These are phyloP conservation scores for Ictidomys tridecemlineatus DNA, from an alignment of 2,113 vertebrate species.

Conservation along the genomic window DNA sequence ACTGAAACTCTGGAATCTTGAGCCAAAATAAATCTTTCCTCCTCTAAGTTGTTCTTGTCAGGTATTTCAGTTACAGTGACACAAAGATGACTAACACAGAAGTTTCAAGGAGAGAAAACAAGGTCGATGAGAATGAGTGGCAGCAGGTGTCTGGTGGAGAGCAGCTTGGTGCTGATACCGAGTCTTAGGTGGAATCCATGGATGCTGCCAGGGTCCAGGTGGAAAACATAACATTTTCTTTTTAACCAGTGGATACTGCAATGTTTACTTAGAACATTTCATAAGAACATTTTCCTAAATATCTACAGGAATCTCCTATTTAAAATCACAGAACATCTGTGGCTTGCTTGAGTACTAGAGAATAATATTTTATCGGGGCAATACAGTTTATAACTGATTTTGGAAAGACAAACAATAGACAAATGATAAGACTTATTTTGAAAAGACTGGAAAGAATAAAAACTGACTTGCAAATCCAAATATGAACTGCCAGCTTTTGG, in stretches of 20 bases:
- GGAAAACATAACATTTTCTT: neutral
- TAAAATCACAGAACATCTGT: neutral
- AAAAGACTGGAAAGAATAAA: neutral
- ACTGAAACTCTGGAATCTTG: too few relatives aligned
- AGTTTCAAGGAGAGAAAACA: neutral
- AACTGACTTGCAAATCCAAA: neutral
- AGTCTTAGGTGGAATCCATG: rapidly evolving
- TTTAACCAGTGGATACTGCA: too few relatives aligned
- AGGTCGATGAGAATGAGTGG: neutral
- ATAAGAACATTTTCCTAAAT: neutral
- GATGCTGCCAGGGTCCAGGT: rapidly evolving
- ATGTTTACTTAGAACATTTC: neutral
- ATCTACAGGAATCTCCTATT: neutral
- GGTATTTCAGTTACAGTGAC: too few relatives aligned
- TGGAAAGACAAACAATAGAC: neutral
- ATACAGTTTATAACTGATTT: neutral
- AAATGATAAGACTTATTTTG: neutral
- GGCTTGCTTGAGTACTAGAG: neutral
- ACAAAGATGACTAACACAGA: too few relatives aligned
- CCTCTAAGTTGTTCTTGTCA: too few relatives aligned
- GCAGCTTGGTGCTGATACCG: neutral
- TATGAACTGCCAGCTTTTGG: rapidly evolving
- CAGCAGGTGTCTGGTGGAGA: too few relatives aligned
- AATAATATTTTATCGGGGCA: neutral
- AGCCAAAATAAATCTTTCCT: too few relatives aligned